phyloP scores from a whole-genome alignment of 1,140 invertebrate genomes.

The Drosophila leontia region DNA sequence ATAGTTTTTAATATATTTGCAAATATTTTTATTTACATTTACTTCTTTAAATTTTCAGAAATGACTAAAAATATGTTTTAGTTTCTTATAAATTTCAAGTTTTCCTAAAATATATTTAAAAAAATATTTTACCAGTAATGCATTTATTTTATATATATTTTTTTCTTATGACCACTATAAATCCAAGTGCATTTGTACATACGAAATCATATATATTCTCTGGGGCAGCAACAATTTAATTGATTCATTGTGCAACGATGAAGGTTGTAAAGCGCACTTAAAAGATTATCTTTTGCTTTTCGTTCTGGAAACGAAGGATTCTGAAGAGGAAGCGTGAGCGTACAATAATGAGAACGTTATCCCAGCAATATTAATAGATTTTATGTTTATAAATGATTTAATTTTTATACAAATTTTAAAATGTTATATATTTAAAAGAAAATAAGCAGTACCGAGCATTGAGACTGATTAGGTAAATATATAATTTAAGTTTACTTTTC shows the following conservation, averaged over 20 bases:
- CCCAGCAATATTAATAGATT: background rate
- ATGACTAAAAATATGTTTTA: background rate
- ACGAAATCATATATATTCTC: background rate
- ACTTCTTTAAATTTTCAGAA: background rate
- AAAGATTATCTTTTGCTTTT: slow-evolving; percentile 32
- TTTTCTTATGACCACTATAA: background rate
- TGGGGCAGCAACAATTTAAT: slow-evolving; percentile 24
- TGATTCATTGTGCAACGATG: slow-evolving; percentile 41
- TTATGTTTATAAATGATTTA: background rate
- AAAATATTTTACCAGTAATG: background rate
- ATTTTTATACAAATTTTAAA: background rate
- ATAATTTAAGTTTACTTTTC: too few species aligned
- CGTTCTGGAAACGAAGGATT: slow-evolving; percentile 1
- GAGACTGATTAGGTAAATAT: background rate
- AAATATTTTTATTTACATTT: too few species aligned
- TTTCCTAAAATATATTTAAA: background rate
- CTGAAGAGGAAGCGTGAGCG: background rate
- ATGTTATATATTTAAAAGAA: too few species aligned
- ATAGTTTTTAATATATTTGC: background rate
- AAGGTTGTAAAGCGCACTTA: slow-evolving; percentile 35
- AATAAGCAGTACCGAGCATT: too few species aligned
- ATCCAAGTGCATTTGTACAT: background rate
- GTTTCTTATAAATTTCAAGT: background rate
- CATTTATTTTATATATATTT: background rate
- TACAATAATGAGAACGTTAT: background rate